These are phyloP conservation scores for Lepus americanus DNA, from an alignment of 2,113 vertebrate species.

Conservation along the genomic window DNA sequence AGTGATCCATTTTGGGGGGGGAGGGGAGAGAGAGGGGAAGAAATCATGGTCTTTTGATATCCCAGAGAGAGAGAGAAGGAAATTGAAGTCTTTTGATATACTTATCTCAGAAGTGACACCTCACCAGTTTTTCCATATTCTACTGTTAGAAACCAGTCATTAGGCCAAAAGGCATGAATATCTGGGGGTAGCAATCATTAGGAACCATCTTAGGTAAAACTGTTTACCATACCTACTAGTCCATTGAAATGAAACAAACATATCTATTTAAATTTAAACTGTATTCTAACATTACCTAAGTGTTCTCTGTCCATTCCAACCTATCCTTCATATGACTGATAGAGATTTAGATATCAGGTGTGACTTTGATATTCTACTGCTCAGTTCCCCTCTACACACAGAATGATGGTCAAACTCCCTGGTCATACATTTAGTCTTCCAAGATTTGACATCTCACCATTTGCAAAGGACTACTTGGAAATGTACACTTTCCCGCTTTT, in stretches of 20 bases:
- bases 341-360: conserved; percentile 27
- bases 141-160: conserved; percentile 10
- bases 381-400: not conserved
- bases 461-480: not conserved
- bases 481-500: not conserved
- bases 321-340: not conserved
- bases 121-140: not conserved
- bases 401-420: not conserved
- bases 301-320: not conserved
- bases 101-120: not conserved
- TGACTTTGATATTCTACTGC: conserved; percentile 29
- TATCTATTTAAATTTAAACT: not conserved
- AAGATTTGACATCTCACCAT: not conserved
- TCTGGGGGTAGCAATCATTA: not conserved
- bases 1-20: not conserved
- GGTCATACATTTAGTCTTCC: not conserved
- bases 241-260: conserved; percentile 43
- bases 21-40: not conserved
- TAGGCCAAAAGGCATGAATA: conserved; percentile 14
- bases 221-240: not conserved
- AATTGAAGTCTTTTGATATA: conserved; percentile 27
- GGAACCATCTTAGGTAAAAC: not conserved
- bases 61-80: not conserved
- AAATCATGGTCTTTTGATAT: not conserved
- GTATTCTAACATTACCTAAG: not conserved